Evolutionary conservation across 2,888 invertebrate species (phyloP), one percentile per base, ranked within the genome.

Genomic region (Drosophila parthenogenetica): DNA sequence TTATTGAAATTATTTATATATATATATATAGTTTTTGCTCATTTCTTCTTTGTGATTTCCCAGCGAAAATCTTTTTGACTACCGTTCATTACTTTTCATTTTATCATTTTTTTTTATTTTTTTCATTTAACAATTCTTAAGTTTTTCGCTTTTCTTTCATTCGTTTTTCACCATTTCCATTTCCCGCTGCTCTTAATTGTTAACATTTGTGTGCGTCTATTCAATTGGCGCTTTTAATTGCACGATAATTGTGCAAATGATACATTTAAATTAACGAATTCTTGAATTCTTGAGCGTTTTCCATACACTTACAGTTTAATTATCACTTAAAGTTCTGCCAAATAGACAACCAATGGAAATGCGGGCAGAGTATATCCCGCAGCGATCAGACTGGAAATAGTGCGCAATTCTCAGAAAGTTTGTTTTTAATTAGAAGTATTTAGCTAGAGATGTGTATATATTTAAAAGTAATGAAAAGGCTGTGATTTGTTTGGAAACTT

Each of bases 1-100:
- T 82, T 82, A 79, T 77, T 66, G 55, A 79, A 85, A 79, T 79
- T 66, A 64, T 62, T 40, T 11, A 43, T 55, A 17, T 37, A 25
- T 17, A 37, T 42, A 48, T 16, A 55, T 54, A 16, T 45, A 19
- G 11, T 25, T 40, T 40, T 66, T 42, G 39, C 32, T 50, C 45
- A 57, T 60, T 37, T 35, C 46, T 50, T 13, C 17, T 17, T 17
- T 8, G n/a, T 39, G 57, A 22, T 69, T 59, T 46, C 14, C 39
- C 13, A 48, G 70, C 40, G 54, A 46, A 69, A 66, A 70, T 54
- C 51, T 67, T 70, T 65, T 48, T 46, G 14, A 60, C 42, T 54
- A 16, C 32, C 45, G 42, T 46, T 54, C 55, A 64, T 75, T 71
- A 74, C 68, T 68, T 48, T 48, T 17, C 22, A 45, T 5, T 55